Percentiles rank a stretch among this genome's conserved stretches.
Evolutionary conservation across 2,888 invertebrate species (phyloP).

Genomic region (Xylocampa areola): DNA sequence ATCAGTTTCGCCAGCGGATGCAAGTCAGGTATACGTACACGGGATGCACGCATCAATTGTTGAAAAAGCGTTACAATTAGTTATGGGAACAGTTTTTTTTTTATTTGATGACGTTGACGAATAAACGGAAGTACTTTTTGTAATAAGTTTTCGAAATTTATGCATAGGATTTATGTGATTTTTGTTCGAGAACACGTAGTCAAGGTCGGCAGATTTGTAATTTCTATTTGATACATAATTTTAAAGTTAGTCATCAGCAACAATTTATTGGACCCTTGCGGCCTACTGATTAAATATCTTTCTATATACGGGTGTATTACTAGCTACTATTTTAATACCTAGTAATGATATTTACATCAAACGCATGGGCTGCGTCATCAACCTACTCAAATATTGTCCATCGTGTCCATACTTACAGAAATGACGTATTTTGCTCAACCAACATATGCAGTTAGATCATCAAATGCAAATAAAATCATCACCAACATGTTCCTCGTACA

Average conservation of each 20-base stretch:
- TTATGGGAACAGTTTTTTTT: constrained; percentile 36
- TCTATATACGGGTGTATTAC: no score
- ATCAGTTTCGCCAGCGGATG: constrained; percentile 67
- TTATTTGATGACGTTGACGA: not conserved
- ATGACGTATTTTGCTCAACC: constrained; percentile 24
- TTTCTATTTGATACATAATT: not conserved
- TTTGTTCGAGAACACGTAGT: not conserved
- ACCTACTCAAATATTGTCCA: constrained; percentile 18
- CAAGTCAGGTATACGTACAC: constrained; percentile 43
- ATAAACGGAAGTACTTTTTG: constrained; percentile 25
- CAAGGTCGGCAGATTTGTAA: not conserved
- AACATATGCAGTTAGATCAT: constrained; percentile 12
- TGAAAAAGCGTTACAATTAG: constrained; percentile 36
- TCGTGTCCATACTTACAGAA: constrained; percentile 8
- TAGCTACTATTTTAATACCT: no score
- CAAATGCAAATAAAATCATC: constrained; percentile 24
- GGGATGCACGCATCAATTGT: constrained; percentile 56
- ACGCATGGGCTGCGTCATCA: not conserved
- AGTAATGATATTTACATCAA: not conserved
- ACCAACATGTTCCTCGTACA: constrained; percentile 20
- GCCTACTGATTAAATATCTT: no score
- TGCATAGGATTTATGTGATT: no score
- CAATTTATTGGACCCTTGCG: not conserved
- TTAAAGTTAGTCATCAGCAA: not conserved
- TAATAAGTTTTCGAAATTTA: not conserved